phyloP scores from a whole-genome alignment of 2,888 invertebrate genomes.

The Eulithis prunata region DNA sequence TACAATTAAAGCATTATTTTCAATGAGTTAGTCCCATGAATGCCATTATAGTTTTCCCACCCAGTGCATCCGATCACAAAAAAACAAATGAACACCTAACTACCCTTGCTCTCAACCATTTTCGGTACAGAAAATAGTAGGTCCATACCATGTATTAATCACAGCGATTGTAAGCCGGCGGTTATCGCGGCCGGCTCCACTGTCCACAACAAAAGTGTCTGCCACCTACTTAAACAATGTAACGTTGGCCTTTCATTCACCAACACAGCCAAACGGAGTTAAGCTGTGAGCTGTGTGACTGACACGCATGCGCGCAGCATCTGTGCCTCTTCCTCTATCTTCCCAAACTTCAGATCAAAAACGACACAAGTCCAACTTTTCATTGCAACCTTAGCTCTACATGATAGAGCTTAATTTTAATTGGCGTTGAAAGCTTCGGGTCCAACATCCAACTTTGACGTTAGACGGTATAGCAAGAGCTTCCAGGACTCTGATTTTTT shows the following conservation, averaged over 20 bases:
- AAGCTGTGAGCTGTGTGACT: constrained; percentile 48
- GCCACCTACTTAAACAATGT: constrained; percentile 69
- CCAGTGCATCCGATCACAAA: too few relatives aligned
- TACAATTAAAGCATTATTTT: constrained; percentile 16
- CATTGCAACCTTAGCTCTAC: constrained; percentile 34
- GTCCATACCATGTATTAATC: constrained; percentile 58
- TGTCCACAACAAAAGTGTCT: constrained; percentile 75
- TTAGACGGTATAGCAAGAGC: constrained; percentile 74
- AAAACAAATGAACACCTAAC: too few relatives aligned
- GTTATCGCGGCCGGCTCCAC: constrained; percentile 58
- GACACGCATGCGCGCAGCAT: constrained; percentile 82
- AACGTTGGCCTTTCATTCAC: constrained; percentile 54
- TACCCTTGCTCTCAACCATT: constrained; percentile 11
- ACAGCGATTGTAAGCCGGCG: constrained; percentile 57
- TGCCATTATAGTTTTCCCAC: too few relatives aligned
- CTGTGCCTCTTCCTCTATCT: constrained; percentile 76
- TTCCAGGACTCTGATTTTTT: constrained; percentile 79
- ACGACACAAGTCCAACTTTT: constrained; percentile 36
- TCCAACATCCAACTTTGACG: constrained; percentile 48
- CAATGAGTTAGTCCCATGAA: too few relatives aligned
- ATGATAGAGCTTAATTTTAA: neutral
- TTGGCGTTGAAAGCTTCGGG: constrained; percentile 25
- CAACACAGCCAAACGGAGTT: constrained; percentile 51
- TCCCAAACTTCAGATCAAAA: constrained; percentile 42
- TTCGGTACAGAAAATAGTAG: constrained; percentile 32